Evolutionary conservation across 1,140 invertebrate genomes (phyloP), one percentile per base, ranked within the genome.

Genomic region (Meteorus sp.): DNA sequence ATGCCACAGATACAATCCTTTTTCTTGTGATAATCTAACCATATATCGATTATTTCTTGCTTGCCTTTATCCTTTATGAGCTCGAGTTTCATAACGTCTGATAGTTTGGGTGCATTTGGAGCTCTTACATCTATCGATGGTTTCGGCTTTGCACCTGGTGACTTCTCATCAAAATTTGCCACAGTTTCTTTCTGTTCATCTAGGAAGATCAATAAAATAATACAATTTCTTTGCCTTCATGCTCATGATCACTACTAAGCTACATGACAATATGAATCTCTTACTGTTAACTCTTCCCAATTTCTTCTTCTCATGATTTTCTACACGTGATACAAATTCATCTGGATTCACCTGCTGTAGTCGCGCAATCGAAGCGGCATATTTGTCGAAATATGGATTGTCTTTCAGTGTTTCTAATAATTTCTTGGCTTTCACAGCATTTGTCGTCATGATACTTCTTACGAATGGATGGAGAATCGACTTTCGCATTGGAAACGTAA

Each of bases 371-470:
- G 92, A 91, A 1, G 83, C 72, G 0, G 90, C 87, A 78, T 94
- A 94, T 73, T 93, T 94, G 15, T 88, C 85, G 69, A 82, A 94
- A 70, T 89, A 94, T 1, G 91, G 90, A 83, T 94, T 94, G 5
- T 77, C 83, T 75, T 87, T 77, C 25, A 92, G 72, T 20, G 88
- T 82, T 60, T 90, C 85, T 35, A 87, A 61, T 1, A 79, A 82
- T 68, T 88, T 84, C 66, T 87, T 81, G 45, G 81, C 62, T 48
- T 74, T 82, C 0, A 56, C 44, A 25, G 75, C 64, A 31, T n/a
- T n/a, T n/a, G 81, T 80, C 11, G 81, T 83, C 82, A 82, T 85
- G 55, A 86, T 82, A 22, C 56, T 75, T 61, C 80, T 80, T 53
- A 13, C 8, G 27, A 9, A 9, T 39, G 35, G 15, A 4, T 39